A percentile compares a stretch with the other conserved stretches of the same genome.
phyloP scores from a whole-genome alignment of 2,113 vertebrate species.

The Pelvicachromis taeniatus region DNA sequence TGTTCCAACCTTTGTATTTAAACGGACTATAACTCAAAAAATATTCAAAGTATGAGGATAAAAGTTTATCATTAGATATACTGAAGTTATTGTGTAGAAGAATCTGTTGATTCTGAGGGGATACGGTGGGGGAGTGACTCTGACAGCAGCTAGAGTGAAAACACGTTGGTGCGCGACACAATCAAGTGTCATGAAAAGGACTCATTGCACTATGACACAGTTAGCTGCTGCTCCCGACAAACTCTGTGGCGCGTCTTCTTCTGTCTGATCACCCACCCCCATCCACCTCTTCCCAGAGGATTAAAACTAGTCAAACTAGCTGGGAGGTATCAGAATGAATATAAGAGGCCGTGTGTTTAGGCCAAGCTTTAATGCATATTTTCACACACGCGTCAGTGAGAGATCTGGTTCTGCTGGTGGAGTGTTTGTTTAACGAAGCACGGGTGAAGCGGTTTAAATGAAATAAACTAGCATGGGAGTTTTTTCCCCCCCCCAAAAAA shows the following conservation, averaged over 20 bases:
- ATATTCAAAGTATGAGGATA: background rate
- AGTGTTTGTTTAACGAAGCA: constrained; percentile 24
- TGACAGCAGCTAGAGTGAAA: background rate
- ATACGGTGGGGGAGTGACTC: background rate
- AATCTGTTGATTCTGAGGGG: background rate
- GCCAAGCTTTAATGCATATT: background rate
- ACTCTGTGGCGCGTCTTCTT: background rate
- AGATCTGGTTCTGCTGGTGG: constrained; percentile 24
- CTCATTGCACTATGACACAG: background rate
- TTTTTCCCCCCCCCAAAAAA: background rate
- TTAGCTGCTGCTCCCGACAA: background rate
- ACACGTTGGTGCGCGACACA: background rate
- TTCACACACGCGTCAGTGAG: background rate
- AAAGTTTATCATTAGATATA: background rate
- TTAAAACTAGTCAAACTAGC: constrained; percentile 24
- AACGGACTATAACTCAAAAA: background rate
- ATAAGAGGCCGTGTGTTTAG: background rate
- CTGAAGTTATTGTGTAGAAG: background rate
- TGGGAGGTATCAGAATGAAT: background rate
- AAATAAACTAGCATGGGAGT: background rate
- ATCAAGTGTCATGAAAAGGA: background rate
- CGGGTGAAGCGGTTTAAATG: background rate
- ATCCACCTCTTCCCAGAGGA: background rate
- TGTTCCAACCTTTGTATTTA: background rate
- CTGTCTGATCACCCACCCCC: background rate